Conservation (phyloP, 1,140 invertebrate genomes). For the Drosophila ananassae region DNA sequence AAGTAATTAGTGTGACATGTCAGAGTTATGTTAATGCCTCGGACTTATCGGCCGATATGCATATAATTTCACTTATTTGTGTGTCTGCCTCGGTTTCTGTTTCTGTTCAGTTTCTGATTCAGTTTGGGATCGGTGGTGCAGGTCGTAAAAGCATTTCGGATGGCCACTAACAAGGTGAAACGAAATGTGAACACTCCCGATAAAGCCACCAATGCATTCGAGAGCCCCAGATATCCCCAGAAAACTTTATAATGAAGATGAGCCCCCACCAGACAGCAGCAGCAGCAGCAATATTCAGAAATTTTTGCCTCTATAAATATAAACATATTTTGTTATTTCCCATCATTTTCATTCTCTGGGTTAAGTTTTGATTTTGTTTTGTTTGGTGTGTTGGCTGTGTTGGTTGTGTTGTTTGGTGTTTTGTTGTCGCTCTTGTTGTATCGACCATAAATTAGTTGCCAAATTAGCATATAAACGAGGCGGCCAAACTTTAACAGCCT, state of each 20-base stretch:
- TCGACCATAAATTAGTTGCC: conserved; percentile 72
- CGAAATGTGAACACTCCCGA: conserved; percentile 72
- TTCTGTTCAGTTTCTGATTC: not conserved
- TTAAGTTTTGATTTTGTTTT: conserved; percentile 33
- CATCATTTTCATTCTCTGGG: conserved; percentile 12
- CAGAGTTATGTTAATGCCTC: conserved; percentile 81
- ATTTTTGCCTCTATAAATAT: conserved; percentile 67
- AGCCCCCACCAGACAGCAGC: not conserved
- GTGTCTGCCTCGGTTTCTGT: conserved; percentile 15
- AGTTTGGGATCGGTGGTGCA: conserved; percentile 29
- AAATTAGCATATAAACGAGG: conserved; percentile 80
- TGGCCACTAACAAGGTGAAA: conserved; percentile 75
- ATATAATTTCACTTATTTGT: conserved; percentile 75
- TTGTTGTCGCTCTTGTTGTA: conserved; percentile 80
- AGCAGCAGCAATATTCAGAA: conserved; percentile 28
- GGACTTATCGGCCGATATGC: conserved; percentile 57
- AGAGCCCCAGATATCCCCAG: conserved; percentile 13
- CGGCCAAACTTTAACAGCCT: conserved; percentile 63
- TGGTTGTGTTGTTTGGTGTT: conserved; percentile 47
- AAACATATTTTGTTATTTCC: conserved; percentile 29
- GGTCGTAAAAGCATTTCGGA: conserved; percentile 67
- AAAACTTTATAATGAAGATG: conserved; percentile 39
- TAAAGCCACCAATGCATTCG: conserved; percentile 50
- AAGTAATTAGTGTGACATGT: conserved; percentile 84
- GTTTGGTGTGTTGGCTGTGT: conserved; percentile 19